Conservation (phyloP, 2,888 invertebrate genomes). For the Melolontha melolontha region DNA sequence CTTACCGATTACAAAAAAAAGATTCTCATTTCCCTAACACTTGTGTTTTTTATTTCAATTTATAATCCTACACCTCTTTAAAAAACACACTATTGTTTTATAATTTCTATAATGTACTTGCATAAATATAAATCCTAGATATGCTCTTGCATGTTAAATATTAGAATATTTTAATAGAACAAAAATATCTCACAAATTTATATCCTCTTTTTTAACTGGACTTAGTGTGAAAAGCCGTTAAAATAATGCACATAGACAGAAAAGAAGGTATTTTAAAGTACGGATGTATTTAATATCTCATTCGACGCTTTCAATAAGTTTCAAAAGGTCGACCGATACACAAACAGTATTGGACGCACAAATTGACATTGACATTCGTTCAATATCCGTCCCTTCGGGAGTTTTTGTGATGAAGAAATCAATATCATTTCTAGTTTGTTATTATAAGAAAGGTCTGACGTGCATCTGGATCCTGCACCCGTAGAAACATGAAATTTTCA, state of each 20-base stretch:
- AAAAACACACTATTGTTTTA: no score
- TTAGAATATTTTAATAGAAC: no score
- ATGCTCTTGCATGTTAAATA: no score
- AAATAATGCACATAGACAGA: background rate
- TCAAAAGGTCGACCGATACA: constrained; percentile 1
- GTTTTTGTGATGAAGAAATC: constrained; percentile 32
- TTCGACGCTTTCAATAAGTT: background rate
- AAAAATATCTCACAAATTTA: no score
- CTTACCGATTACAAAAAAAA: no score
- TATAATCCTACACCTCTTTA: no score
- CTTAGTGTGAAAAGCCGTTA: no score
- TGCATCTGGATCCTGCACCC: constrained; percentile 9
- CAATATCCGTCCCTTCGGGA: constrained; percentile 32
- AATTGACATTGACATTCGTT: constrained; percentile 36
- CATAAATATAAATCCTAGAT: no score
- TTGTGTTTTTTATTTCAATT: no score
- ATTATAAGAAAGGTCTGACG: constrained; percentile 29
- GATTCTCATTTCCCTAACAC: no score
- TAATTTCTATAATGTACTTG: no score
- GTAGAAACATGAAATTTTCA: constrained; percentile 29
- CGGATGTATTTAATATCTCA: constrained; percentile 13
- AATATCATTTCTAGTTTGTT: constrained; percentile 35
- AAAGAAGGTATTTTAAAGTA: constrained; percentile 1
- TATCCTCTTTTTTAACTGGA: no score
- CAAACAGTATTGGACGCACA: constrained; percentile 20